These are phyloP conservation scores for Epinephelus malabaricus DNA, from an alignment of 2,797 vertebrate genomes.

Conservation along the genomic window DNA sequence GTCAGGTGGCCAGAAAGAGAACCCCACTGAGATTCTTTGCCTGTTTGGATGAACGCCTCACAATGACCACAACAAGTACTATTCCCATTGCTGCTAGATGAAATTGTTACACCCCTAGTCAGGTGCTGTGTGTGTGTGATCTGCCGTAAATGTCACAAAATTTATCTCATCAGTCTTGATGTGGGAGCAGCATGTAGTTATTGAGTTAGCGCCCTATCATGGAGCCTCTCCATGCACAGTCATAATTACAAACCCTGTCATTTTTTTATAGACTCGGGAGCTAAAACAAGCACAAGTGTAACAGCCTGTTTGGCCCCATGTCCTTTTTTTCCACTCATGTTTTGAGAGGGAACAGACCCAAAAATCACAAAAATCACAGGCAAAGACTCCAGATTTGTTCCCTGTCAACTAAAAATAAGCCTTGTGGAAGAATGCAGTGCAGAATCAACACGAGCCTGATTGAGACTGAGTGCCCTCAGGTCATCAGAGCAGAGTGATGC, in stretches of 20 bases:
- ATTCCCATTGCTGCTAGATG: background rate
- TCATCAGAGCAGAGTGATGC: conserved; percentile 53
- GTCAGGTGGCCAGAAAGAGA: background rate
- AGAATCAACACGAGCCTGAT: conserved; percentile 73
- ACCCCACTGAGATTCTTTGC: background rate
- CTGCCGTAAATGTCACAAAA: conserved; percentile 41
- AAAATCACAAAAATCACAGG: conserved; percentile 83
- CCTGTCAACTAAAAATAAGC: conserved; percentile 81
- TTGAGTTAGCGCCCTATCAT: conserved; percentile 72
- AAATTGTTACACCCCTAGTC: conserved; percentile 4
- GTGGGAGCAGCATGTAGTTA: conserved; percentile 68
- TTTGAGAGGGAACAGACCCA: conserved; percentile 81
- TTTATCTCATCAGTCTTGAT: conserved; percentile 61
- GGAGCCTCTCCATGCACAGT: conserved; percentile 70
- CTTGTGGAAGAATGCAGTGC: conserved; percentile 67
- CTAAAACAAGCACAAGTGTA: conserved; percentile 85
- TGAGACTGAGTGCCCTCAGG: conserved; percentile 66
- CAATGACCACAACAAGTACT: background rate
- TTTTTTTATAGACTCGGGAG: conserved; percentile 82
- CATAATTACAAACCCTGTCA: conserved; percentile 82
- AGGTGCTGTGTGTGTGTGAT: conserved; percentile 50
- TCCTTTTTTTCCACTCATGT: conserved; percentile 76
- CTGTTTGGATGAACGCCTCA: background rate
- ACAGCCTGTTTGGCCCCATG: conserved; percentile 80
- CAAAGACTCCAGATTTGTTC: conserved; percentile 79